Evolutionary conservation across 2,797 vertebrate species (phyloP), one percentile per base, ranked within the genome.

Genomic region (Neosilurus mollespiculum): DNA sequence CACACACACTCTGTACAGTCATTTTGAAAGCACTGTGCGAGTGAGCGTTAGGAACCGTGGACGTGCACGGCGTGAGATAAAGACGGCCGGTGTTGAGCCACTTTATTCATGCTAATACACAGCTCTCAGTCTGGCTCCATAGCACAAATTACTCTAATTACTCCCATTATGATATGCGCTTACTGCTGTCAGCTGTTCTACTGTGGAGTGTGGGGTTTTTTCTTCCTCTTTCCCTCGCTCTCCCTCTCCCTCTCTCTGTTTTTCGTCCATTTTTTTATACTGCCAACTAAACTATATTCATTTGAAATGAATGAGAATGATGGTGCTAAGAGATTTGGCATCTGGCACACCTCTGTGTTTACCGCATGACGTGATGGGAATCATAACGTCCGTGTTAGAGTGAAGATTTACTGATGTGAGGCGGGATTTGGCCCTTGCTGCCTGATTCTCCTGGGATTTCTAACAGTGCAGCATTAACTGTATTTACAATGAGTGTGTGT

Each of bases 341-440:
- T 69, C 67, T 56, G 72, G 87, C 87, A 73, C 88, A 89, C 82
- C 87, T 71, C 62, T 77, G 69, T 83, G 15, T 83, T 83, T 54
- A 75, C 70, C 64, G 37, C 20, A 15, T 76, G 75, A 88, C 87
- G 24, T 81, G 88, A 86, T 90, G 93, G 93, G 89, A 91, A 93
- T 93, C 89, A 85, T 92, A 90, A 90, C 90, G 90, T 92, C 89
- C 82, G 87, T 91, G 91, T 93, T 92, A 90, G 90, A 91, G 88
- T 89, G 87, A 83, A 93, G 92, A 91, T 94, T 93, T 93, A 94
- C 89, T 91, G 91, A 49, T n/a, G 12, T 49, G 20, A 26, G 2
- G n/a, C 18, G 53, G 0, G 72, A 56, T 59, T 76, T 58, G 73
- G 26, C 20, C 18, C 58, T 61, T 3, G 16, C 18, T 1, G 54